phyloP scores from a whole-genome alignment of 2,113 vertebrate genomes.

The Nycticorax nycticorax region DNA sequence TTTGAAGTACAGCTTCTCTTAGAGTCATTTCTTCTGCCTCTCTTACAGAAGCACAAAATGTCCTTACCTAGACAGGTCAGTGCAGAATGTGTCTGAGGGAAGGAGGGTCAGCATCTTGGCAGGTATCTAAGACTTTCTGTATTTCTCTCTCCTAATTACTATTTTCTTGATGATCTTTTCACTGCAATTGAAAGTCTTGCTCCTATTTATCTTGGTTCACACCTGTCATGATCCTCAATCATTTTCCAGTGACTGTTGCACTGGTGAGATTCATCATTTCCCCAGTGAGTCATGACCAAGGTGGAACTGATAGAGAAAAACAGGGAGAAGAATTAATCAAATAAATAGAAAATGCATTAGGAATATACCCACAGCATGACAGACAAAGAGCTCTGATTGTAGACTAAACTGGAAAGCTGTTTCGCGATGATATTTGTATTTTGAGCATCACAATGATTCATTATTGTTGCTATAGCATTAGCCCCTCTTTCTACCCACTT shows the following conservation, averaged over 20 bases:
- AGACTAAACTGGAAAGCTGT: background rate
- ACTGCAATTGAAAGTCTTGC: background rate
- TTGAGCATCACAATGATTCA: background rate
- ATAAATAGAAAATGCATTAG: background rate
- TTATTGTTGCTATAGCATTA: conserved; percentile 11
- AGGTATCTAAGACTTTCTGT: background rate
- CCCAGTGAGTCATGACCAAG: background rate
- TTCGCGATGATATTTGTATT: background rate
- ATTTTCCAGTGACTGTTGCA: background rate
- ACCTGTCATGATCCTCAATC: background rate
- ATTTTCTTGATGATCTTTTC: background rate
- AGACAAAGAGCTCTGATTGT: background rate
- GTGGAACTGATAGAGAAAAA: background rate
- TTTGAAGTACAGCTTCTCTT: background rate
- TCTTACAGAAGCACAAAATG: background rate
- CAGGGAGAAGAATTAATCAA: background rate
- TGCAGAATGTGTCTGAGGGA: background rate
- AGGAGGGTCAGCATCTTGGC: background rate
- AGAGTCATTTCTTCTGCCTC: background rate
- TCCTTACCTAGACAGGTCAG: background rate
- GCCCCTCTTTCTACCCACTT: background rate
- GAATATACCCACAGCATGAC: background rate
- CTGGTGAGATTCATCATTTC: background rate
- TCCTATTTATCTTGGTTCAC: background rate
- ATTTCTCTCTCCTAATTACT: background rate